Evolutionary conservation across 2,113 vertebrate species (phyloP).

Genomic region (Conger conger): DNA sequence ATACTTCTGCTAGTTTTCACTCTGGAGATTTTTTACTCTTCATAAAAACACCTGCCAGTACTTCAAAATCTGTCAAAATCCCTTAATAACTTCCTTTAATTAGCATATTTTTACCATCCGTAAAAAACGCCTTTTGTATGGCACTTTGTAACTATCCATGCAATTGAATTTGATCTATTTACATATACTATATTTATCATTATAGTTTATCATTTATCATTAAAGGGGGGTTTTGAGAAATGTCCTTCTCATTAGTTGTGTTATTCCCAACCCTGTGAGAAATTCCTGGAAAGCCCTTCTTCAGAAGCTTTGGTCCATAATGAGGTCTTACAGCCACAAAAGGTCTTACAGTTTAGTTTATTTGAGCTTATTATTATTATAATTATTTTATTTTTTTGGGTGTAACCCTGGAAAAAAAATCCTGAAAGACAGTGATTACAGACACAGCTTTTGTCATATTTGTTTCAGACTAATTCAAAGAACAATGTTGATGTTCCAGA

Average conservation of each 20-base stretch:
- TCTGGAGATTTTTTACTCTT: too few species aligned
- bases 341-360: constrained; percentile 45
- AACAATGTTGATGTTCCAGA: constrained; percentile 31
- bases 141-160: too few species aligned
- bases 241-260: not conserved
- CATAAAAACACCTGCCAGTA: too few species aligned
- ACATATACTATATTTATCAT: not conserved
- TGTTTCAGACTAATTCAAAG: constrained; percentile 39
- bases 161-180: not conserved
- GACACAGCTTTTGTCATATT: constrained; percentile 38
- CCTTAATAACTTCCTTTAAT: not conserved
- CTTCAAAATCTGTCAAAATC: not conserved
- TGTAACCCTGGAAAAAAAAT: constrained; percentile 41
- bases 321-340: constrained; percentile 53
- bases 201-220: not conserved
- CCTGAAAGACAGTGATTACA: constrained; percentile 35
- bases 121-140: too few species aligned
- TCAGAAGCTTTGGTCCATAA: constrained; percentile 51
- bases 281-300: constrained; percentile 45
- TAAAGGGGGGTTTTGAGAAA: not conserved
- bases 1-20: too few species aligned
- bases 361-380: too few species aligned
- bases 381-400: constrained; percentile 52
- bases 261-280: constrained; percentile 19
- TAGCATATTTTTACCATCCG: too few species aligned